phyloP scores from a whole-genome alignment of 1,140 invertebrate species.

The Drosophila albomicans region DNA sequence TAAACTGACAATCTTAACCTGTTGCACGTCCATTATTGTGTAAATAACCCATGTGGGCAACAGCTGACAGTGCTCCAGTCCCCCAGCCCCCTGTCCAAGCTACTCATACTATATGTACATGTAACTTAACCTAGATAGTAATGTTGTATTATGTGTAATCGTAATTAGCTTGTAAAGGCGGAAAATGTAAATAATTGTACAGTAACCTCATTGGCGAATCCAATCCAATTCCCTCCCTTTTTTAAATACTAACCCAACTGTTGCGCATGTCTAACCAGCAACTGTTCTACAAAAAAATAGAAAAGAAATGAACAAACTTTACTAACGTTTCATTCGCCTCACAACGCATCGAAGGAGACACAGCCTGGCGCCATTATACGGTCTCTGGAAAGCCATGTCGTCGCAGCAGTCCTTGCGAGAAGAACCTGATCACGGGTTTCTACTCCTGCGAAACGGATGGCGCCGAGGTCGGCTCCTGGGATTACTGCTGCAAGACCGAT shows the following conservation, averaged over 20 bases:
- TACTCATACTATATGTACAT: neutral
- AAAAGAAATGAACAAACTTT: slow-evolving; percentile 13
- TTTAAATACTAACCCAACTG: slow-evolving; percentile 56
- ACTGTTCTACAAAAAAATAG: neutral
- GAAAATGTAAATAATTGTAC: slow-evolving; percentile 70
- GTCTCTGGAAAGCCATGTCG: slow-evolving; percentile 92
- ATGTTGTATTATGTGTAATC: slow-evolving; percentile 39
- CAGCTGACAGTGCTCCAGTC: neutral
- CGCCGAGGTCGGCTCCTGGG: slow-evolving; percentile 89
- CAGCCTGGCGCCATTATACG: slow-evolving; percentile 90
- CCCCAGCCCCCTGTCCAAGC: neutral
- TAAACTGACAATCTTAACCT: slow-evolving; percentile 83
- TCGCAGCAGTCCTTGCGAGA: slow-evolving; percentile 89
- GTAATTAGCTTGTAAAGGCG: slow-evolving; percentile 61
- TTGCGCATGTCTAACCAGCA: slow-evolving; percentile 16
- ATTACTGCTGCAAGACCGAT: slow-evolving; percentile 92
- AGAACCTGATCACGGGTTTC: slow-evolving; percentile 90
- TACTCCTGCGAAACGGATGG: slow-evolving; percentile 92
- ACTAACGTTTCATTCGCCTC: slow-evolving; percentile 58
- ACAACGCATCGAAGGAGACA: slow-evolving; percentile 65
- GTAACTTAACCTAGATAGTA: slow-evolving; percentile 26
- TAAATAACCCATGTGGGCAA: slow-evolving; percentile 66
- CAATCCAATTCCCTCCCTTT: slow-evolving; percentile 45
- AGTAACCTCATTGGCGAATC: slow-evolving; percentile 54
- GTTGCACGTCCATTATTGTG: slow-evolving; percentile 83